phyloP scores from a whole-genome alignment of 64 coral and sea anemone genomes.

The Stichodactyla helianthus region DNA sequence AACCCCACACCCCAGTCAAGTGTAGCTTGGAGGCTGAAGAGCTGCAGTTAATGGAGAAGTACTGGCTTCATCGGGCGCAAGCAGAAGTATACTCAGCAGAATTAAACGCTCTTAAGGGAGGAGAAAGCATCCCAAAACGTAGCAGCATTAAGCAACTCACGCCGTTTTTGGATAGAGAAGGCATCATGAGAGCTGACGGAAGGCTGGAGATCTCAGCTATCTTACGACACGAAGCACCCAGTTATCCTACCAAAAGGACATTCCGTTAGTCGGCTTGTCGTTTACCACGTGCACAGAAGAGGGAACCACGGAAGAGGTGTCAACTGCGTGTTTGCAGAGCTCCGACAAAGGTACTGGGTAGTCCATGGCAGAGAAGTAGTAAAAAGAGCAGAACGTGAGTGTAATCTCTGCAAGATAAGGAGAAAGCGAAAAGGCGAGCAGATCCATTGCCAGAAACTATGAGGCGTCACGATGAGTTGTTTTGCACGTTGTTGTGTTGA shows the following conservation, averaged over 20 bases:
- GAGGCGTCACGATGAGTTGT: background rate
- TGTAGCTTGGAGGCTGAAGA: constrained; percentile 15
- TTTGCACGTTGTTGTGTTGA: too few relatives aligned
- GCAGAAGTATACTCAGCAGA: background rate
- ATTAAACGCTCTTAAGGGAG: background rate
- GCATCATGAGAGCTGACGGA: constrained; percentile 52
- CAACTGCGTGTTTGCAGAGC: background rate
- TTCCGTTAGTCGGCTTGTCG: constrained; percentile 14
- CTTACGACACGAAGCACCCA: constrained; percentile 21
- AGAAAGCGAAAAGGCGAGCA: too few relatives aligned
- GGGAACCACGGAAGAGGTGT: background rate
- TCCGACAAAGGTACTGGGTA: background rate
- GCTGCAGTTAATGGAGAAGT: background rate
- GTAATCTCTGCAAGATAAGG: too few relatives aligned
- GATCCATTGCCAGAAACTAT: background rate
- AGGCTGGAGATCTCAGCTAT: constrained; percentile 18
- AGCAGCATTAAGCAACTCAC: too few relatives aligned
- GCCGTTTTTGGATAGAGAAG: constrained; percentile 48
- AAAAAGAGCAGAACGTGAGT: background rate
- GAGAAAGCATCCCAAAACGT: too few relatives aligned
- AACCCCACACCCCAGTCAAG: constrained; percentile 23
- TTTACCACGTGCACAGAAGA: constrained; percentile 16
- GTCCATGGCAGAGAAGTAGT: background rate
- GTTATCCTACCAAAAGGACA: constrained; percentile 2
- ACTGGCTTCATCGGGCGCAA: background rate